Evolutionary conservation across 1,140 invertebrate genomes (phyloP), one percentile per base, ranked within the genome.

Genomic region (Hylaeus anthracinus): DNA sequence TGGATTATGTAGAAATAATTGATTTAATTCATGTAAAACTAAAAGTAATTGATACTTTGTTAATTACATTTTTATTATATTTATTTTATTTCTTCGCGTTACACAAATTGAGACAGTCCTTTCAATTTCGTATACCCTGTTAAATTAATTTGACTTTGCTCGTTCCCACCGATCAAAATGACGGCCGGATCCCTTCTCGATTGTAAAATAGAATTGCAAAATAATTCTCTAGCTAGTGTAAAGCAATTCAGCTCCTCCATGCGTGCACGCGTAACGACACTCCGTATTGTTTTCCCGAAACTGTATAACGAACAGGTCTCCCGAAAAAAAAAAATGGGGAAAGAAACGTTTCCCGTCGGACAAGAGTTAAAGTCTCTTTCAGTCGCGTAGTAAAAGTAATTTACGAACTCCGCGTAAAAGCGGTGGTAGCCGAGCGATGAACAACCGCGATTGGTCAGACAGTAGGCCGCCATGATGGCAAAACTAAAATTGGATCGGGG

Each of bases 401-500:
- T 86, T 86, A 82, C 60, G 64, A 79, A 70, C 51, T 66, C 55
- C 8, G 72, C 65, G 75, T 72, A 72, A 79, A 76, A 66, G 61
- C 77, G 61, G 60, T 71, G 64, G 70, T 26, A 63, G 84, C 5
- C 15, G 60, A 55, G 60, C 67, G 81, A 87, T 56, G 84, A 81
- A 78, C 61, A 70, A 53, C 63, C 71, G 65, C 67, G 83, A 82
- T 84, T 83, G 85, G 76, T 80, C 85, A 74, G 70, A 61, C 72
- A 72, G 70, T 86, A 84, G 85, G 85, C 72, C 74, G 82, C 78
- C 74, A 79, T 79, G 78, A 84, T 82, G 80, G 72, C 81, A 75
- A 86, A 90, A 87, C 85, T 90, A 79, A 91, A 90, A 91, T 91
- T 90, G 86, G 86, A 90, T 92, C 84, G 84, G 75, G 84, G 82